These are phyloP conservation scores for Romanogobio albipinnatus DNA, from an alignment of 2,113 vertebrate genomes.

Conservation along the genomic window DNA sequence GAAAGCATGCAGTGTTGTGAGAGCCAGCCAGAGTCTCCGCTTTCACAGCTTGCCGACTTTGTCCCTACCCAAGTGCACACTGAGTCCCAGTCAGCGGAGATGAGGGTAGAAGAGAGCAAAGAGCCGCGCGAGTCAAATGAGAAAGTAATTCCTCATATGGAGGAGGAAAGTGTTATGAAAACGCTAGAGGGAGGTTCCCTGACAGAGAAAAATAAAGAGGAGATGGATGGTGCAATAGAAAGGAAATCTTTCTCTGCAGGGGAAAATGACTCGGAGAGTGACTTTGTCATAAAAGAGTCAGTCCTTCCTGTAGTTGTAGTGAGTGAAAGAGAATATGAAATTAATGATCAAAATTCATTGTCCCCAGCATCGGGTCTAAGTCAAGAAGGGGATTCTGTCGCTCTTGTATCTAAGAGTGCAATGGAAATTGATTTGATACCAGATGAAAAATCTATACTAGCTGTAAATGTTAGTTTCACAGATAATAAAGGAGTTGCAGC, in stretches of 20 bases:
- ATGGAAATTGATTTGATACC: conserved; percentile 32
- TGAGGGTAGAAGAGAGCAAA: conserved; percentile 4
- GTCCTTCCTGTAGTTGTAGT: conserved; percentile 50
- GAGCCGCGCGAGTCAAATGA: conserved; percentile 40
- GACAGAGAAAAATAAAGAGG: not conserved
- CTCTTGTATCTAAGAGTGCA: conserved; percentile 20
- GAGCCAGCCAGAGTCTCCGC: conserved; percentile 32
- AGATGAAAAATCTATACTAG: conserved; percentile 20
- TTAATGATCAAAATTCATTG: conserved; percentile 44
- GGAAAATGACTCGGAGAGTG: conserved; percentile 27
- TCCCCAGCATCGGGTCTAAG: not conserved
- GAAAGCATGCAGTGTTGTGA: conserved; percentile 34
- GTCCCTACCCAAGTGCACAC: conserved; percentile 15
- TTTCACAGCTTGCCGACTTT: not conserved
- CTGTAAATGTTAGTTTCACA: not conserved
- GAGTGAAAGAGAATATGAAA: conserved; percentile 38
- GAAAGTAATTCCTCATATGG: not conserved
- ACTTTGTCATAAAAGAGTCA: conserved; percentile 52
- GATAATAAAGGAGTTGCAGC: conserved; percentile 12
- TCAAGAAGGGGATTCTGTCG: not conserved
- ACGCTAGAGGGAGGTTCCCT: conserved; percentile 38
- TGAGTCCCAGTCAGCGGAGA: conserved; percentile 34
- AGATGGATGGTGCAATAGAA: conserved; percentile 13
- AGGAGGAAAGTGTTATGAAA: conserved; percentile 64
- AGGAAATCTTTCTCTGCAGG: not conserved